phyloP scores from a whole-genome alignment of 2,113 vertebrate genomes.

The Dasyurus viverrinus region DNA sequence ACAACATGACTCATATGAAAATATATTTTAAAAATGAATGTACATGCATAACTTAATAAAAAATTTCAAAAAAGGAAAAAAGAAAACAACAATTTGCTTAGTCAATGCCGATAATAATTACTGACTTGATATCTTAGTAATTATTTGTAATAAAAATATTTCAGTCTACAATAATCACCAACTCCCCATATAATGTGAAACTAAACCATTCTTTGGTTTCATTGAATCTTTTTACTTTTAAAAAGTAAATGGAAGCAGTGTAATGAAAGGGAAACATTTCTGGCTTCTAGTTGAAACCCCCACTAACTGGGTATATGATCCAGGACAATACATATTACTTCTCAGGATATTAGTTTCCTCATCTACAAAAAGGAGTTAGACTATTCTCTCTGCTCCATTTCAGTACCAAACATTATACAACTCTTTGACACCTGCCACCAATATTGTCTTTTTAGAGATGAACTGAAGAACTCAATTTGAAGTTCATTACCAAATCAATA shows the following conservation, averaged over 20 bases:
- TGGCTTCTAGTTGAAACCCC: neutral
- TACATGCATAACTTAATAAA: no score
- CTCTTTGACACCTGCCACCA: neutral
- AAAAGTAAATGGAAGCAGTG: neutral
- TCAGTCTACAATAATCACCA: neutral
- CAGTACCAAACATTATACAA: neutral
- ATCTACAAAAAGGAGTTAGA: neutral
- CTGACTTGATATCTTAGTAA: neutral
- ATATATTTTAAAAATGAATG: no score
- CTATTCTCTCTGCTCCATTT: neutral
- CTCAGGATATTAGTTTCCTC: neutral
- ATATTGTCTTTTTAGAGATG: neutral
- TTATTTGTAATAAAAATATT: neutral
- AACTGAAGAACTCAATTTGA: conserved; percentile 11
- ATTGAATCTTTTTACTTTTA: neutral
- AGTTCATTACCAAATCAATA: neutral
- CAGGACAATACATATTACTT: neutral
- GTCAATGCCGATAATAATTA: neutral
- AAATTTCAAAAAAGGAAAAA: no score
- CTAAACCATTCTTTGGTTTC: neutral
- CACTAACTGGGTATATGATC: neutral
- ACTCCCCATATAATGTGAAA: neutral
- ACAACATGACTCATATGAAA: no score
- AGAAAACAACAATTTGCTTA: neutral
- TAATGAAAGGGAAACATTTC: neutral